Percentiles rank a stretch among this genome's conserved stretches.
Conservation (phyloP, 2,888 invertebrate genomes). For the Lithophane socia region DNA sequence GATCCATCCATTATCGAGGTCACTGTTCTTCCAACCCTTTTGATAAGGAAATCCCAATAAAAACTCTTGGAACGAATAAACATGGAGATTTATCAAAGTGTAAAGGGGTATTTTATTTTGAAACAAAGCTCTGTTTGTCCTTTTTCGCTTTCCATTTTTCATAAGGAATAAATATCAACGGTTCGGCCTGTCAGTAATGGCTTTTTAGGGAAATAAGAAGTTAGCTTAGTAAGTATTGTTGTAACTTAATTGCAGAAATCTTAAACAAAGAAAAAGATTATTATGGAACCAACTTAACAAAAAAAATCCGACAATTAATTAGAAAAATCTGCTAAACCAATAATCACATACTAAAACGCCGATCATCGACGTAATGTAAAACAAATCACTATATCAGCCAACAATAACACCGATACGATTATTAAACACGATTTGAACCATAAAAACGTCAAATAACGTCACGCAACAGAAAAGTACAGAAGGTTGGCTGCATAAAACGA, state of each 20-base stretch:
- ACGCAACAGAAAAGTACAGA: neutral
- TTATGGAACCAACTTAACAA: neutral
- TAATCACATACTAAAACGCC: neutral
- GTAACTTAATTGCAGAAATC: no score
- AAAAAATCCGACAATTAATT: neutral
- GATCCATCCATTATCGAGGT: conserved; percentile 51
- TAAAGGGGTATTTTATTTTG: conserved; percentile 32
- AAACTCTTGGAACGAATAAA: conserved; percentile 51
- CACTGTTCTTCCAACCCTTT: conserved; percentile 48
- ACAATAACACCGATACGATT: conserved; percentile 34
- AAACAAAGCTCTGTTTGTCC: conserved; percentile 16
- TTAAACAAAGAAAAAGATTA: neutral
- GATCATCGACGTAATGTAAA: neutral
- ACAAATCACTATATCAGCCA: conserved; percentile 41
- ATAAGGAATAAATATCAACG: no score
- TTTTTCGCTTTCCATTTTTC: neutral
- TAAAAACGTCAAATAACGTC: conserved; percentile 53
- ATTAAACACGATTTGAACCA: conserved; percentile 53
- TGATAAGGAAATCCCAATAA: conserved; percentile 49
- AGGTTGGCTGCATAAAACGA: neutral
- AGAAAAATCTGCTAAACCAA: neutral
- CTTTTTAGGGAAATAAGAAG: neutral
- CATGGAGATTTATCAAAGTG: conserved; percentile 41
- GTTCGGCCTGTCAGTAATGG: neutral
- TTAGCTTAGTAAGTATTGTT: neutral